Conservation (phyloP, 2,797 vertebrate genomes). For the Florisuga fusca region DNA sequence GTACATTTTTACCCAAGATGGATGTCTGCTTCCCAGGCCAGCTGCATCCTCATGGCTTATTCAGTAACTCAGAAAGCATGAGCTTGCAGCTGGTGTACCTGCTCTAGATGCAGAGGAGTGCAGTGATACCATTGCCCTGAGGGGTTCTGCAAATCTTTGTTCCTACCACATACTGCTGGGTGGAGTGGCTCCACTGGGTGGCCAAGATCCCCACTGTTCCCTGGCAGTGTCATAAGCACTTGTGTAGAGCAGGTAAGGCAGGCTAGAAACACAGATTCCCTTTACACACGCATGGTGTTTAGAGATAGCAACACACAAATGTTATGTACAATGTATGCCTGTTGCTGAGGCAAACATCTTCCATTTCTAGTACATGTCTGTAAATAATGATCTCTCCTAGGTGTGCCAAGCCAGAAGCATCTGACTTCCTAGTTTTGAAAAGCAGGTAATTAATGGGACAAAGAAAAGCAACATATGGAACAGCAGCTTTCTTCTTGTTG, state of each 20-base stretch:
- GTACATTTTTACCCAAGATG: neutral
- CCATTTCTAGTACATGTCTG: neutral
- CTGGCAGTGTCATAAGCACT: neutral
- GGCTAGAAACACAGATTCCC: neutral
- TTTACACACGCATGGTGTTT: neutral
- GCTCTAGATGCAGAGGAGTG: neutral
- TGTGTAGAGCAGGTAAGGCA: neutral
- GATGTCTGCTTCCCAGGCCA: neutral
- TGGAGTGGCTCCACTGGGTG: neutral
- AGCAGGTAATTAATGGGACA: neutral
- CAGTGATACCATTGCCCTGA: neutral
- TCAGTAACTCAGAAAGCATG: neutral
- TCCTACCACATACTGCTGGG: neutral
- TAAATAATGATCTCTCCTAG: neutral
- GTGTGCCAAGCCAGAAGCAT: neutral
- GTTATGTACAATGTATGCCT: neutral
- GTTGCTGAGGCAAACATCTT: neutral
- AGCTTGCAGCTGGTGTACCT: neutral
- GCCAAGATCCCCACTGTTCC: neutral
- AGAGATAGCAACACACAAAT: neutral
- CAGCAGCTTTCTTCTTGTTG: neutral
- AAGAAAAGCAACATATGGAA: neutral
- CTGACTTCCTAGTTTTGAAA: neutral
- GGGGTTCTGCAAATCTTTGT: rapidly evolving
- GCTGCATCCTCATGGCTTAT: neutral